Evolutionary conservation across 2,888 invertebrate genomes (phyloP).

Genomic region (Dicyrtoma fusca): DNA sequence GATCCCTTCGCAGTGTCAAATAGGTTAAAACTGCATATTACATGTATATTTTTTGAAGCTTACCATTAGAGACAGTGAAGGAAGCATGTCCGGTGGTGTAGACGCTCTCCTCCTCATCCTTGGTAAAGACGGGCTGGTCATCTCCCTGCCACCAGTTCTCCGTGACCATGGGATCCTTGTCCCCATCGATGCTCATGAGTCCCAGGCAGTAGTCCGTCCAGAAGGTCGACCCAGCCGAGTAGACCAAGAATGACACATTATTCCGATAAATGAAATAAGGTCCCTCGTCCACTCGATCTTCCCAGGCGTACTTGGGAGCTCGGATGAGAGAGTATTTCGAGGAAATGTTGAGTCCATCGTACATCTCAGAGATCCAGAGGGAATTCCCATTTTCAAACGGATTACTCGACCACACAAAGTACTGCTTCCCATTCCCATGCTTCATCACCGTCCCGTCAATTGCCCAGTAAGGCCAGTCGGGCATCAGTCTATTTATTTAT

Average conservation of each 20-base stretch:
- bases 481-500: constrained; percentile 16
- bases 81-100: constrained; percentile 40
- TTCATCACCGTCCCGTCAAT: constrained; percentile 31
- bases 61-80: constrained; percentile 35
- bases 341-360: constrained; percentile 14
- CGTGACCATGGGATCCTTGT: constrained; percentile 32
- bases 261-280: constrained; percentile 38
- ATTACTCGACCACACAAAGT: constrained; percentile 13
- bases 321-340: constrained; percentile 8
- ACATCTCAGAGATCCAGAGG: constrained; percentile 39
- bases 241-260: constrained; percentile 34
- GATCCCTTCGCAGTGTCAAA: no score
- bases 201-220: constrained; percentile 38
- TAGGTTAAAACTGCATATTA: not conserved
- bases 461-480: constrained; percentile 14
- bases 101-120: constrained; percentile 39
- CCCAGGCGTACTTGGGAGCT: constrained; percentile 34
- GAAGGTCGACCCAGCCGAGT: constrained; percentile 36
- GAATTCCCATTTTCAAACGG: constrained; percentile 2
- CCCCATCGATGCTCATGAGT: constrained; percentile 35
- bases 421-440: constrained; percentile 24
- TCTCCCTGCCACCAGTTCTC: constrained; percentile 37
- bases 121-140: constrained; percentile 35
- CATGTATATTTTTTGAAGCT: not conserved
- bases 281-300: constrained; percentile 38